Percentiles rank a stretch among this genome's conserved stretches.
Evolutionary conservation across 2,797 vertebrate species (phyloP).

Genomic region (Gymnothorax javanicus): DNA sequence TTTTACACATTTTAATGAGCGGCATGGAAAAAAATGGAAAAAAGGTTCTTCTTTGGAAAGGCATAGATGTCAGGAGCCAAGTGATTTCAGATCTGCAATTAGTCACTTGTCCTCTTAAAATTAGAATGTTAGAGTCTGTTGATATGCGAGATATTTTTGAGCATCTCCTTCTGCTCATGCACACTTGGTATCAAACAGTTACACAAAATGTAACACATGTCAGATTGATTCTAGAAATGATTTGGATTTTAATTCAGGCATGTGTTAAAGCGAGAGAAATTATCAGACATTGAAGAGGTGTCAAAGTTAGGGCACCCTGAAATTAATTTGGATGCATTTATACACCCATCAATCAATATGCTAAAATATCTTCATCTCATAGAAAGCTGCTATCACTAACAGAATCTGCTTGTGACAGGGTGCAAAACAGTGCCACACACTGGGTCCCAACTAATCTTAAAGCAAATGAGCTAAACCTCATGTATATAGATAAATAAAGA

Average conservation of each 20-base stretch:
- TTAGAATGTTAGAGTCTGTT: neutral
- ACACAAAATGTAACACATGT: neutral
- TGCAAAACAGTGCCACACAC: neutral
- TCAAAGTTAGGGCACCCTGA: neutral
- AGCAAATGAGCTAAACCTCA: too few relatives aligned
- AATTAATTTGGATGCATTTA: neutral
- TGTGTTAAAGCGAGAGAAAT: neutral
- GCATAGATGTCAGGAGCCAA: constrained; percentile 17
- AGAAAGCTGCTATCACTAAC: neutral
- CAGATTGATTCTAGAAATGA: neutral
- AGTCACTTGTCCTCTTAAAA: constrained; percentile 18
- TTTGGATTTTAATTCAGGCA: neutral
- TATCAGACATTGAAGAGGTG: neutral
- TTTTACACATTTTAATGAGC: constrained; percentile 40
- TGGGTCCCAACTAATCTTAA: neutral
- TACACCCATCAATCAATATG: neutral
- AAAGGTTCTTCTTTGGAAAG: neutral
- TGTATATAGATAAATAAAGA: too few relatives aligned
- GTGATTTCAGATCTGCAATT: constrained; percentile 18
- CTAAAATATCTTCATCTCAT: neutral
- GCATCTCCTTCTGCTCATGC: neutral
- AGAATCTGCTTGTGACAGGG: neutral
- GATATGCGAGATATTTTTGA: constrained; percentile 1
- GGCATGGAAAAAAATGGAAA: neutral
- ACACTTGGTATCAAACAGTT: neutral